Base-by-base conservation (phyloP, 2,888 invertebrate species). In the Gandaritis pyraliata region DNA sequence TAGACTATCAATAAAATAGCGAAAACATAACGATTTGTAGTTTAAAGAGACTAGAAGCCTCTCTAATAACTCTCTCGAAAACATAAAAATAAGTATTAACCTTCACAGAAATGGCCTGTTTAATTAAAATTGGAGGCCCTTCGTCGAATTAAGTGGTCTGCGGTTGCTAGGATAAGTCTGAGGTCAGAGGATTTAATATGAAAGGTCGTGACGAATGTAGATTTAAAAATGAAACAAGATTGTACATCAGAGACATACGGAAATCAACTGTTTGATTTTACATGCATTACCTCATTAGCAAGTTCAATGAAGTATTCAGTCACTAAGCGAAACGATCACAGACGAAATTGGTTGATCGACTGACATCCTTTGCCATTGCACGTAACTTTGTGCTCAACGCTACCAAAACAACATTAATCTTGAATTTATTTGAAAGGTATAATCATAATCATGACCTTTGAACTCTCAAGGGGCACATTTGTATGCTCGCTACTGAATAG, bases 401-500 rank as follows among this genome's bases (percentile, higher is more conserved):
- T 13, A 45, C 51, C 16, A 51, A 43, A 60, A 54, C 30, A 54
- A 57, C 52, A 56, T 50, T 38, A 46, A 55, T 41, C 23, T 55
- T 46, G 46, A 18, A 61, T 54, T 58, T 51, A 23, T 51, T 23
- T 38, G 51, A 46, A 61, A 36, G 41, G 33, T 30, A 51, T 43
- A 53, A 63, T 62, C 60, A 45, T 45, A 45, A 41, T 43, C 23
- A 57, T 50, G 49, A 54, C 54, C 47, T 48, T 54, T 64, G 38
- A 53, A 51, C 55, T 56, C 47, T 58, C 62, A 68, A 61, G 56
- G 39, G 23, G 8, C 38, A 50, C 57, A 55, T 61, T 48, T 50
- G 52, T 55, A 58, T 53, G 52, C 50, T 62, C 56, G 52, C 50
- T 62, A 54, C 23, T 65, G 56, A 64, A 58, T 62, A 33, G 10